phyloP scores from a whole-genome alignment of 1,140 invertebrate genomes.

The Euglossa dilemma region DNA sequence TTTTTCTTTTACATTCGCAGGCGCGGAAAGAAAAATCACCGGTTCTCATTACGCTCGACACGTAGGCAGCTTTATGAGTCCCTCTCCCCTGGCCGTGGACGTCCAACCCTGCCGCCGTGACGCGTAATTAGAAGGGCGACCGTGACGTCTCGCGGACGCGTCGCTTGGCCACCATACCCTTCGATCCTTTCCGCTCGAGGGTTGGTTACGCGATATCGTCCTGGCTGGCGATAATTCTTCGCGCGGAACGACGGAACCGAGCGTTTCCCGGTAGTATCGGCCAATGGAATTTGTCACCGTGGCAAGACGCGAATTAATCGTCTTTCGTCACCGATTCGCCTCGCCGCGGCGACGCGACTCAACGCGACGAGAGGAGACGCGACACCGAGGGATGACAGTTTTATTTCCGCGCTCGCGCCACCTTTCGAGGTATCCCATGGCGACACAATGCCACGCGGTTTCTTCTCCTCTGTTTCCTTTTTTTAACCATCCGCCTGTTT shows the following conservation, averaged over 20 bases:
- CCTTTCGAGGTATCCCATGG: constrained; percentile 44
- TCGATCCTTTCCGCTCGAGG: too few species aligned
- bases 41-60: constrained; percentile 82
- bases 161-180: too few species aligned
- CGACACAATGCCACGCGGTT: constrained; percentile 55
- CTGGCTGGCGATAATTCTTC: too few species aligned
- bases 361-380: too few species aligned
- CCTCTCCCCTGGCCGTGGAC: constrained; percentile 66
- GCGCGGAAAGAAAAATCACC: constrained; percentile 81
- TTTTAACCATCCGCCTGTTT: constrained; percentile 58
- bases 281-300: not conserved
- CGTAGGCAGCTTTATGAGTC: constrained; percentile 82
- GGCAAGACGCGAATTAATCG: constrained; percentile 36
- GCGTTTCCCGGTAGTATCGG: not conserved
- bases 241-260: too few species aligned
- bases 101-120: constrained; percentile 48
- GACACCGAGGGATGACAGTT: constrained; percentile 48
- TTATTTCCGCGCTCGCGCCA: constrained; percentile 46
- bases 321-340: constrained; percentile 17
- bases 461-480: constrained; percentile 34
- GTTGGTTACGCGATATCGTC: too few species aligned
- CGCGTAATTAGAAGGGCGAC: too few species aligned
- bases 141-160: too few species aligned
- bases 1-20: constrained; percentile 78
- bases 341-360: not conserved